Percentiles rank a stretch among this genome's conserved stretches.
phyloP scores from a whole-genome alignment of 2,797 vertebrate species.

The Alosa sapidissima region DNA sequence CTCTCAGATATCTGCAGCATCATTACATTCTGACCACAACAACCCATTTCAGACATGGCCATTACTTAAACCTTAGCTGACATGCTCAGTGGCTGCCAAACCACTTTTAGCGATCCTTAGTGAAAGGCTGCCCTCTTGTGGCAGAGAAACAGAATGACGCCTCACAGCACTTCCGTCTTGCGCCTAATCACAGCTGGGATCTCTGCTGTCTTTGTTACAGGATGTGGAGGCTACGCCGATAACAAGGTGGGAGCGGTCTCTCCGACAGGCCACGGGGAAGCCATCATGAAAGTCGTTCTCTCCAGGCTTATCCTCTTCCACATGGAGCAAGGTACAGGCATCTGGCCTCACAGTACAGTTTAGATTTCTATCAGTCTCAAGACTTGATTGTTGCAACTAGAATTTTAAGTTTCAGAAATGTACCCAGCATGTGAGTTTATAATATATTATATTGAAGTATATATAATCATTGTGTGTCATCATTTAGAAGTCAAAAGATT shows the following conservation, averaged over 20 bases:
- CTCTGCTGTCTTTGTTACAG: constrained; percentile 64
- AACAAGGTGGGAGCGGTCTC: constrained; percentile 85
- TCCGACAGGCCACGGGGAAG: constrained; percentile 92
- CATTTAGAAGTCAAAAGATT: not conserved
- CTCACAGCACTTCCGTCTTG: not conserved
- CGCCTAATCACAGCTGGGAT: constrained; percentile 27
- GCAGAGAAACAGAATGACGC: not conserved
- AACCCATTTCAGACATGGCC: not conserved
- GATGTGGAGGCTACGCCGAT: constrained; percentile 91
- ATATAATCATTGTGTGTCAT: not conserved
- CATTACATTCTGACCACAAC: constrained; percentile 7
- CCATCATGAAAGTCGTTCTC: constrained; percentile 92
- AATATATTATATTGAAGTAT: not conserved
- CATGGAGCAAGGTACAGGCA: constrained; percentile 87
- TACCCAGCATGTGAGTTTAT: not conserved
- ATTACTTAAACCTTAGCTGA: not conserved
- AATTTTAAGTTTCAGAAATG: not conserved
- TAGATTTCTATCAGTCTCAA: not conserved
- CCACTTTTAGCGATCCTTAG: not conserved
- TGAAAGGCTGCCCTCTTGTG: constrained; percentile 7
- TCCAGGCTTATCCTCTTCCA: constrained; percentile 86
- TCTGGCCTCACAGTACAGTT: not conserved
- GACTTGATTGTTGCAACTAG: not conserved
- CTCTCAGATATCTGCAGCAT: not conserved
- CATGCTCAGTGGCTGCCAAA: not conserved